Conservation (phyloP, 1,140 invertebrate genomes). For the Rhyzopertha dominica region DNA sequence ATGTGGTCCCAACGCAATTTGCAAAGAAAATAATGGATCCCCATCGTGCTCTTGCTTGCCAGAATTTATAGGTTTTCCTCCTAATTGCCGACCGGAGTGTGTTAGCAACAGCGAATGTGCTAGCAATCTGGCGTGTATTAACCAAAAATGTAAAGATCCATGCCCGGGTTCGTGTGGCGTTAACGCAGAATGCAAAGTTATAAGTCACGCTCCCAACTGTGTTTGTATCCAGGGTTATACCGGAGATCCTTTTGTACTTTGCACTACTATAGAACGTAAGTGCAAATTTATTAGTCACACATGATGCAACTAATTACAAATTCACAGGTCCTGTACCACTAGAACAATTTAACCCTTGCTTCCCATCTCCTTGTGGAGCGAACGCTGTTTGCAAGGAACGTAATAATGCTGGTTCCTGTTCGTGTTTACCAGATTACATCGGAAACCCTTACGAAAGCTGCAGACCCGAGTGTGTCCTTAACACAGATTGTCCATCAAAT, state of each 20-base stretch:
- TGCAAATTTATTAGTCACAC: not conserved
- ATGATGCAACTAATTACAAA: not conserved
- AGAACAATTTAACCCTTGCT: constrained; percentile 54
- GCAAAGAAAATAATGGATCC: constrained; percentile 47
- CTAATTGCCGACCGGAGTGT: constrained; percentile 71
- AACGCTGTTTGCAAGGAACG: constrained; percentile 68
- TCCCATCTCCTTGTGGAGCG: constrained; percentile 65
- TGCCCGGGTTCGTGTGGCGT: constrained; percentile 61
- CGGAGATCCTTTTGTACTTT: constrained; percentile 54
- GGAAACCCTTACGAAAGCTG: constrained; percentile 75
- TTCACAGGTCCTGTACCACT: constrained; percentile 14
- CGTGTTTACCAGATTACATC: constrained; percentile 64
- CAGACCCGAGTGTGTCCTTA: constrained; percentile 60
- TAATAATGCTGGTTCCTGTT: constrained; percentile 61
- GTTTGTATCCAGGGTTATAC: constrained; percentile 53
- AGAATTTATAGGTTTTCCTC: constrained; percentile 67
- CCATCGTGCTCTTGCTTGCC: constrained; percentile 62
- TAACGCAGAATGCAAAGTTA: constrained; percentile 63
- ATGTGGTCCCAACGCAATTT: constrained; percentile 52
- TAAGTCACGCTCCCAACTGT: constrained; percentile 63
- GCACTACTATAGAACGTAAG: constrained; percentile 1
- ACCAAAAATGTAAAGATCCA: constrained; percentile 61
- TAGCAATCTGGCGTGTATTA: constrained; percentile 55
- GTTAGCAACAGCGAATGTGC: constrained; percentile 62
- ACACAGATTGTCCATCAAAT: constrained; percentile 64